Conservation (phyloP, 2,797 vertebrate genomes). For the Myotis pilosus region DNA sequence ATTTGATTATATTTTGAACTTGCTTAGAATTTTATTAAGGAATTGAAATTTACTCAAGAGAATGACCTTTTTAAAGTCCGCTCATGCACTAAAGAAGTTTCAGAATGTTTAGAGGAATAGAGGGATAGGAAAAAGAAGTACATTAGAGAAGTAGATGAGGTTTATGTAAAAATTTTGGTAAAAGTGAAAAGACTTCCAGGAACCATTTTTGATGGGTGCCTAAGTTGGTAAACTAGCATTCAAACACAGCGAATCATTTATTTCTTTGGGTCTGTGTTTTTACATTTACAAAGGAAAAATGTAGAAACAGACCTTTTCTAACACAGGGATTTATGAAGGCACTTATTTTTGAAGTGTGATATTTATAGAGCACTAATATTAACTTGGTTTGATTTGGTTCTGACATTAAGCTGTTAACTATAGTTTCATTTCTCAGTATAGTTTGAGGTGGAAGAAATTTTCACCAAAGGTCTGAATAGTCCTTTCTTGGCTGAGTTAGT, state of each 20-base stretch:
- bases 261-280: background rate
- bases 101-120: background rate
- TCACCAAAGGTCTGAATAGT: background rate
- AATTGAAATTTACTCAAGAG: slow-evolving; percentile 31
- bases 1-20: slow-evolving; percentile 35
- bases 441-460: background rate
- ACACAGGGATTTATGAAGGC: background rate
- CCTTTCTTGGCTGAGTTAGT: background rate
- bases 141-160: background rate
- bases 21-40: background rate
- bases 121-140: background rate
- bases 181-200: background rate
- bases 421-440: background rate
- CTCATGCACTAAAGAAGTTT: background rate
- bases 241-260: background rate
- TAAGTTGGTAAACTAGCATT: background rate
- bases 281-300: background rate
- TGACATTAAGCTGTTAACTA: background rate
- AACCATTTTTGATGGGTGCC: background rate
- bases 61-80: background rate
- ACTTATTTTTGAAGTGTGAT: background rate
- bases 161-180: background rate
- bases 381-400: background rate
- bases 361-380: background rate
- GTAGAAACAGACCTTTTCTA: background rate